Evolutionary conservation across 2,113 vertebrate species (phyloP).

Genomic region (Tetrax tetrax): DNA sequence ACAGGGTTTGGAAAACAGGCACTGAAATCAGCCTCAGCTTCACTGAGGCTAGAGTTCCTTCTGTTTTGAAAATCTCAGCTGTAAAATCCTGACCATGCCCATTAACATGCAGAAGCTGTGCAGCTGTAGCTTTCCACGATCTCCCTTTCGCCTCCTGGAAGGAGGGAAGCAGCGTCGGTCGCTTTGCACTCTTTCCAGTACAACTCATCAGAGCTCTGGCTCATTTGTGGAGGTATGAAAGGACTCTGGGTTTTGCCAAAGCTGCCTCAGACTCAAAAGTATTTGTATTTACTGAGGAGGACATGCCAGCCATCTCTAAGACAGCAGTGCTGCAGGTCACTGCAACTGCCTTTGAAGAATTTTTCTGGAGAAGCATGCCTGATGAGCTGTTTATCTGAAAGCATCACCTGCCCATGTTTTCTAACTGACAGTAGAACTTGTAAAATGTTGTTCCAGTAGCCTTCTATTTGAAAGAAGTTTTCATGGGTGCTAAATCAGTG

Average conservation of each 20-base stretch:
- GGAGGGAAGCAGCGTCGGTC: background rate
- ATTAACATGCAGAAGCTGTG: slow-evolving; percentile 51
- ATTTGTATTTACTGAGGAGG: background rate
- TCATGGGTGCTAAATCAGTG: background rate
- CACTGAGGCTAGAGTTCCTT: background rate
- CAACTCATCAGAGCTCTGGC: background rate
- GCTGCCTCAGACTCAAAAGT: background rate
- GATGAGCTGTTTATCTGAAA: background rate
- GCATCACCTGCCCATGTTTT: accelerated
- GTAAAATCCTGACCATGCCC: background rate
- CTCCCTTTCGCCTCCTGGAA: background rate
- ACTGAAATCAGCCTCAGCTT: background rate
- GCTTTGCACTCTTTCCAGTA: background rate
- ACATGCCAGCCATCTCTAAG: background rate
- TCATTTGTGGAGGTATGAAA: slow-evolving; percentile 20
- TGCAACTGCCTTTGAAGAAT: background rate
- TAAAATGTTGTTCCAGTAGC: background rate
- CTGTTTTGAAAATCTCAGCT: background rate
- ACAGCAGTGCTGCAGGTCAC: background rate
- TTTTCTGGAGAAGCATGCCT: background rate
- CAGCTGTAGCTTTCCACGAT: slow-evolving; percentile 3
- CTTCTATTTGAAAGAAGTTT: background rate
- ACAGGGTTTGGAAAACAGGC: background rate
- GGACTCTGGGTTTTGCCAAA: background rate
- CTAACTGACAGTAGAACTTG: background rate